Evolutionary conservation across 92 coral and sea anemone genomes (phyloP).

Genomic region (Ricordea florida): DNA sequence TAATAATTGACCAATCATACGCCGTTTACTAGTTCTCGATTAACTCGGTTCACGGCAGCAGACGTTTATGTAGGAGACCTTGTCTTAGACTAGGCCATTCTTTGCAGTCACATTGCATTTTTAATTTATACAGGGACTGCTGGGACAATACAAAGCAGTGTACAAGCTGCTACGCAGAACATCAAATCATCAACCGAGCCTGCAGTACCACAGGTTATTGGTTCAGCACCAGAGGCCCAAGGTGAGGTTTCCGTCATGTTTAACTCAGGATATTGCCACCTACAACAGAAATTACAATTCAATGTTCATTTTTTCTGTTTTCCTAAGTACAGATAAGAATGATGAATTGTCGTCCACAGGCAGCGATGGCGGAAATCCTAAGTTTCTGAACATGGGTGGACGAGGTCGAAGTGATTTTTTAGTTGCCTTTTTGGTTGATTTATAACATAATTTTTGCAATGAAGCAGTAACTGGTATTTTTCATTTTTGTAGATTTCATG

Average conservation of each 20-base stretch:
- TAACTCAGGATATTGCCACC: neutral
- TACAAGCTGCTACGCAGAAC: conserved; percentile 3
- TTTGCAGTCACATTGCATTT: no score
- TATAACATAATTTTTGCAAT: no score
- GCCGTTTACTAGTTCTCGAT: no score
- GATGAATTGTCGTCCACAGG: conserved; percentile 79
- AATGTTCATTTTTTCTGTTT: neutral
- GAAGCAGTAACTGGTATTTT: neutral
- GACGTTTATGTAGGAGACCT: no score
- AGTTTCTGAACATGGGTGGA: conserved; percentile 71
- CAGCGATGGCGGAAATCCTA: conserved; percentile 67
- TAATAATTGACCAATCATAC: no score
- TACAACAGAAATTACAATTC: no score
- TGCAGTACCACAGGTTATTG: neutral
- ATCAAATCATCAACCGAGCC: conserved; percentile 26
- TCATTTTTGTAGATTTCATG: conserved; percentile 64
- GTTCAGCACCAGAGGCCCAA: conserved; percentile 12
- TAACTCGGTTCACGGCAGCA: no score
- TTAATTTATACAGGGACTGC: neutral
- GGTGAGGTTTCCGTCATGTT: neutral
- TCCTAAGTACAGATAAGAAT: conserved; percentile 52
- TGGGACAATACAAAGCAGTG: neutral
- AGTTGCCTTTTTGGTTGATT: neutral
- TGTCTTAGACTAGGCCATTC: no score
- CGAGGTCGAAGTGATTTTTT: conserved; percentile 17